These are phyloP conservation scores for Pseudomugil tenellus DNA, from an alignment of 2,797 vertebrate genomes.

Conservation along the genomic window DNA sequence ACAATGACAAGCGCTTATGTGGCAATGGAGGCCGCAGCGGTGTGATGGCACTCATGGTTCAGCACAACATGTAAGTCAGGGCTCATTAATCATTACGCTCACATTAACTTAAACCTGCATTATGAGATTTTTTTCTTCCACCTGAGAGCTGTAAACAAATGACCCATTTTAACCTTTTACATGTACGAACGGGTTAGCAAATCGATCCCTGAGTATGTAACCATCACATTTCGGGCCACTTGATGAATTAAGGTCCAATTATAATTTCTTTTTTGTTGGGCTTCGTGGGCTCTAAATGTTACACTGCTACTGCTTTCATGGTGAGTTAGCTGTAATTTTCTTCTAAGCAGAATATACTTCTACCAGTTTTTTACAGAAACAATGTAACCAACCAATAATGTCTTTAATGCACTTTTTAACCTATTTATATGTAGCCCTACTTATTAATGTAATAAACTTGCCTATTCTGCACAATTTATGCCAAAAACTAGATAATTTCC, in stretches of 20 bases:
- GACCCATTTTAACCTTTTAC: constrained; percentile 1
- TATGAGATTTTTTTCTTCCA: constrained; percentile 3
- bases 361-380: not conserved
- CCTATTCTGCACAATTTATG: not conserved
- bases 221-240: not conserved
- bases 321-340: not conserved
- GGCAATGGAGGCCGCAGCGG: not conserved
- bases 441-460: not conserved
- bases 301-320: not conserved
- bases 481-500: not conserved
- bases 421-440: not conserved
- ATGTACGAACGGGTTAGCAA: not conserved
- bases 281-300: not conserved
- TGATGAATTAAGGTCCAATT: not conserved
- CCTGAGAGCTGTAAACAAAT: constrained; percentile 11
- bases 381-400: not conserved
- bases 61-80: not conserved
- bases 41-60: not conserved
- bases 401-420: not conserved
- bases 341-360: not conserved
- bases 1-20: not conserved
- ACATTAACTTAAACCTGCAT: constrained; percentile 2
- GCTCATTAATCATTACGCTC: not conserved
- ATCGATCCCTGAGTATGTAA: not conserved
- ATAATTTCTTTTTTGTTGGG: no score